These are phyloP conservation scores for Stomatorhinus ivindoensis DNA, from an alignment of 2,113 vertebrate species.

Conservation along the genomic window DNA sequence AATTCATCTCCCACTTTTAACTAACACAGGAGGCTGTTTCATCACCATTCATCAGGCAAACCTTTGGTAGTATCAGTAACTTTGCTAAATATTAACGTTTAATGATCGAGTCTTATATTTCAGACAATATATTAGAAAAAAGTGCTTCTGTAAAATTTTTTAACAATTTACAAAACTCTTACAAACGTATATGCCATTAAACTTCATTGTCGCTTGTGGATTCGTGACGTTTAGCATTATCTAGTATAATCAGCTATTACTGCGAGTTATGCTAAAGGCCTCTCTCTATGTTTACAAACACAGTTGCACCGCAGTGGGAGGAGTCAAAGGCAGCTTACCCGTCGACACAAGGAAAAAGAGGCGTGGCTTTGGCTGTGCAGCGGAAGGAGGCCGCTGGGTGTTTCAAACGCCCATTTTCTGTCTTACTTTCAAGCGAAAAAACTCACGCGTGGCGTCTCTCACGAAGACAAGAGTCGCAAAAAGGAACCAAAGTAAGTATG, in stretches of 20 bases:
- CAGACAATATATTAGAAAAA: neutral
- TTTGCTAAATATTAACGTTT: neutral
- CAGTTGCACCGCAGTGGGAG: slow-evolving; percentile 13
- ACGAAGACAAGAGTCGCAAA: neutral
- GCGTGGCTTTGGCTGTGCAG: neutral
- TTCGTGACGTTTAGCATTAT: neutral
- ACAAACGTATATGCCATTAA: neutral
- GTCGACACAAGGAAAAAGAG: neutral
- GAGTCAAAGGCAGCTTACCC: neutral
- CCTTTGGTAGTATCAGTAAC: neutral
- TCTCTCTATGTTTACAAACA: slow-evolving; percentile 21
- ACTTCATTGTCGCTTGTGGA: neutral
- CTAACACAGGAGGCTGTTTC: neutral
- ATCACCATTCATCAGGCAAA: neutral
- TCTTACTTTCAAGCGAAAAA: neutral
- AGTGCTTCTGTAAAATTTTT: neutral
- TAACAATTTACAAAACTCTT: neutral
- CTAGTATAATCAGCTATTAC: neutral
- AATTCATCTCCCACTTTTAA: neutral
- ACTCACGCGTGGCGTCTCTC: neutral
- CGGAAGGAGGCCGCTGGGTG: neutral
- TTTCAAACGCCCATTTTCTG: neutral
- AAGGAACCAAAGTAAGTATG: slow-evolving; percentile 18
- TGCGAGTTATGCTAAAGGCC: neutral
- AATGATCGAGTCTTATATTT: neutral